A percentile compares a stretch with the other conserved stretches of the same genome.
Conservation (phyloP, 2,797 vertebrate species). For the Mycteria americana region DNA sequence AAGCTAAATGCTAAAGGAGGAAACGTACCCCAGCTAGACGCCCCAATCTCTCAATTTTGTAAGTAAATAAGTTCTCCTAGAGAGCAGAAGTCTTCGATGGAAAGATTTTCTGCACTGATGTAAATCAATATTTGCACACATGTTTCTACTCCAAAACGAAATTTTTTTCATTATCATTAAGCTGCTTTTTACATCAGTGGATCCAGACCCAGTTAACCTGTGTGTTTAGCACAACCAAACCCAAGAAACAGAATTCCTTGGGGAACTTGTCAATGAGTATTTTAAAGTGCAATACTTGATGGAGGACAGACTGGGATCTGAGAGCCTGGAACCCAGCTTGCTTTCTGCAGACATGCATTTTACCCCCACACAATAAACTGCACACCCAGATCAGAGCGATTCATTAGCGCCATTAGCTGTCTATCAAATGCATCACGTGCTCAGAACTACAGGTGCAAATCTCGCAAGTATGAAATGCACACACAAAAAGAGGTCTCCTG, state of each 20-base stretch:
- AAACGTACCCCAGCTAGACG: slow-evolving; percentile 91
- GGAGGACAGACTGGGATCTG: slow-evolving; percentile 30
- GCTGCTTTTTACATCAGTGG: slow-evolving; percentile 54
- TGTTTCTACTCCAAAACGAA: slow-evolving; percentile 18
- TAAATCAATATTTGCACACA: neutral
- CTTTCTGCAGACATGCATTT: neutral
- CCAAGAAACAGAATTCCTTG: slow-evolving; percentile 29
- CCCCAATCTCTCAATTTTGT: slow-evolving; percentile 99
- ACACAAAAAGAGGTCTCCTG: slow-evolving; percentile 70
- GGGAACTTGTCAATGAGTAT: slow-evolving; percentile 38
- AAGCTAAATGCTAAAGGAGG: slow-evolving; percentile 95
- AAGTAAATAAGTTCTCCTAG: slow-evolving; percentile 78
- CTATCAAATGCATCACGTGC: slow-evolving; percentile 40
- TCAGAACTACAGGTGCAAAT: slow-evolving; percentile 66
- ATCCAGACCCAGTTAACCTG: slow-evolving; percentile 33
- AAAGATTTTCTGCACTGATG: slow-evolving; percentile 41
- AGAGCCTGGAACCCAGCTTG: neutral
- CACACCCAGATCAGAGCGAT: slow-evolving; percentile 36
- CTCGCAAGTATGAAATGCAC: slow-evolving; percentile 64
- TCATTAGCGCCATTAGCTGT: slow-evolving; percentile 64
- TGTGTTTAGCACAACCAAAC: slow-evolving; percentile 27
- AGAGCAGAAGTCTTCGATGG: slow-evolving; percentile 38
- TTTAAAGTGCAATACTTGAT: slow-evolving; percentile 84
- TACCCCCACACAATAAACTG: slow-evolving; percentile 7
- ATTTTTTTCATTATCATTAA: slow-evolving; percentile 7